Conservation (phyloP, 2,888 invertebrate species). For the Drosophila neoperkinsi region DNA sequence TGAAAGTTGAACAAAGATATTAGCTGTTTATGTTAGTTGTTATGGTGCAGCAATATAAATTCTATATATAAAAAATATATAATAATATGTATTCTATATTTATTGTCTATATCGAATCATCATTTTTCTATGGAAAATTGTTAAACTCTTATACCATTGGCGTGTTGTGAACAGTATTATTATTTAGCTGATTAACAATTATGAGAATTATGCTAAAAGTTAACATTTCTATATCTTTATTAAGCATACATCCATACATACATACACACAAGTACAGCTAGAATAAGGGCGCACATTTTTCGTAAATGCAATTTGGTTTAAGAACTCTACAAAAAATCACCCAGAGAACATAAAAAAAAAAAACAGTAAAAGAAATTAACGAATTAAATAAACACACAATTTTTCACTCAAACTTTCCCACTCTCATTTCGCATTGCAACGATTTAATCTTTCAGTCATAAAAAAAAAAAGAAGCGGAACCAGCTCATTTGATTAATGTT, state of each 20-base stretch:
- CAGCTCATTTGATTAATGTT: conserved; percentile 50
- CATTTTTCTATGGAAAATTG: conserved; percentile 61
- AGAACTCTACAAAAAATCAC: conserved; percentile 66
- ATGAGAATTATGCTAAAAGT: conserved; percentile 53
- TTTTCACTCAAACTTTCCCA: conserved; percentile 53
- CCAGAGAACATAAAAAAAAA: conserved; percentile 21
- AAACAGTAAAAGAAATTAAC: conserved; percentile 11
- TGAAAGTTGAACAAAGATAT: conserved; percentile 62
- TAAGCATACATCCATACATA: conserved; percentile 35
- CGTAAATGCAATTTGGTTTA: conserved; percentile 63
- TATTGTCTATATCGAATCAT: conserved; percentile 49
- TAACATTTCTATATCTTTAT: conserved; percentile 56
- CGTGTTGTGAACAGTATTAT: conserved; percentile 76
- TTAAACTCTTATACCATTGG: conserved; percentile 66
- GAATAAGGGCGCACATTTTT: conserved; percentile 48
- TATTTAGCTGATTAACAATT: conserved; percentile 67
- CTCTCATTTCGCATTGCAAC: conserved; percentile 40
- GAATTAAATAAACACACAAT: conserved; percentile 45
- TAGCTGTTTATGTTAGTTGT: conserved; percentile 77
- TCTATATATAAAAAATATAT: conserved; percentile 38
- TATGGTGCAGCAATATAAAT: conserved; percentile 66
- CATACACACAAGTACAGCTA: conserved; percentile 36
- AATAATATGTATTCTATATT: conserved; percentile 38
- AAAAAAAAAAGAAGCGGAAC: background rate
- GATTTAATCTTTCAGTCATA: conserved; percentile 5